Percentiles rank a stretch among this genome's conserved stretches.
These are phyloP conservation scores for Tiliacea aurago DNA, from an alignment of 2,888 invertebrate genomes.

Conservation along the genomic window DNA sequence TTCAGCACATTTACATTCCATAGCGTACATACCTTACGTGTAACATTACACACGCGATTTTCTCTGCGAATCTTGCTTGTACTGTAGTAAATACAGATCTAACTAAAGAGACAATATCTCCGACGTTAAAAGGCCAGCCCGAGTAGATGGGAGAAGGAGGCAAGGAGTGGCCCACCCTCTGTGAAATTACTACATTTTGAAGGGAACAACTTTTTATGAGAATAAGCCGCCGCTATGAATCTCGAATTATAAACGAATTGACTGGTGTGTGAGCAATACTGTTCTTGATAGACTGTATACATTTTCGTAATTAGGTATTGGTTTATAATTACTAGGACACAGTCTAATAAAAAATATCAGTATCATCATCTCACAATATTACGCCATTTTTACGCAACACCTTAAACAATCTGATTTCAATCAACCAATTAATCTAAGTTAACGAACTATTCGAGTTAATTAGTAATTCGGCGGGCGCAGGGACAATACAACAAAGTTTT, in stretches of 20 bases:
- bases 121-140: conserved; percentile 89
- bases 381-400: conserved; percentile 47
- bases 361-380: conserved; percentile 26
- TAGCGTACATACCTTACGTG: conserved; percentile 39
- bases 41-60: conserved; percentile 60
- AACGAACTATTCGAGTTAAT: conserved; percentile 74
- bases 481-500: conserved; percentile 74
- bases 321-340: background rate
- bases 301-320: conserved; percentile 19
- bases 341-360: background rate
- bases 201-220: conserved; percentile 91
- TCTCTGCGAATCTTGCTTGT: conserved; percentile 77
- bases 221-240: conserved; percentile 90
- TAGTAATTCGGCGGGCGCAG: conserved; percentile 68
- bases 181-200: conserved; percentile 90
- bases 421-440: conserved; percentile 69
- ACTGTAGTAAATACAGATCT: conserved; percentile 88
- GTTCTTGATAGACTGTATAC: conserved; percentile 38
- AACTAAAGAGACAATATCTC: conserved; percentile 90
- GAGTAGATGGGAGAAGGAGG: conserved; percentile 78
- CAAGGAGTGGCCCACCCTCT: conserved; percentile 76
- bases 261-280: conserved; percentile 61
- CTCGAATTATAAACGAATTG: conserved; percentile 89
- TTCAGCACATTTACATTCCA: conserved; percentile 44
- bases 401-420: conserved; percentile 59